Evolutionary conservation across 2,888 invertebrate species (phyloP).

Genomic region (Tortricodes alternella): DNA sequence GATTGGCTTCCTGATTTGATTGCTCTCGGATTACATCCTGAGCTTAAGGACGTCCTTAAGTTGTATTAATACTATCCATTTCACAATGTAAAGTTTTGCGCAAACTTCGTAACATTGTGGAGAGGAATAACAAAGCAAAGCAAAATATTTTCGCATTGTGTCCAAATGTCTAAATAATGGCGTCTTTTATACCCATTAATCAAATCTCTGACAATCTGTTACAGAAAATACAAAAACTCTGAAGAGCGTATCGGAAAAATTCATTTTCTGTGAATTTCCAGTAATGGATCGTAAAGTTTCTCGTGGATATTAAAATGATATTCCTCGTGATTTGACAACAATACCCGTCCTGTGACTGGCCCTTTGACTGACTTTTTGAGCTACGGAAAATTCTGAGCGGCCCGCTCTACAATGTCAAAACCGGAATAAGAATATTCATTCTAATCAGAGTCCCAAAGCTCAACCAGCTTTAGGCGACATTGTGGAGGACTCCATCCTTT

Average conservation of each 20-base stretch:
- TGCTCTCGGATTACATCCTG: conserved; percentile 13
- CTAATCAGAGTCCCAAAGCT: conserved; percentile 21
- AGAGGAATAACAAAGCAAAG: no score
- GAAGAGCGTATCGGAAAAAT: not conserved
- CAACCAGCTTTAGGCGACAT: conserved; percentile 18
- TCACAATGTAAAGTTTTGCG: not conserved
- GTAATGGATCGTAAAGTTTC: not conserved
- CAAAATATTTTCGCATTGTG: no score
- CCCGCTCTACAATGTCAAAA: conserved; percentile 9
- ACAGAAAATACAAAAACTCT: no score
- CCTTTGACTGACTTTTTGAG: conserved; percentile 22
- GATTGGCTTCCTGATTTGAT: conserved; percentile 28
- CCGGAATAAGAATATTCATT: conserved; percentile 29
- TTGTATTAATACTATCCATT: not conserved
- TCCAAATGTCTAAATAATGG: no score
- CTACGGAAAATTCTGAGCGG: conserved; percentile 1
- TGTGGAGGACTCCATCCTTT: conserved; percentile 16
- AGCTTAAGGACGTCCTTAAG: not conserved
- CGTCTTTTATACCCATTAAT: not conserved
- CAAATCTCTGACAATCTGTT: not conserved
- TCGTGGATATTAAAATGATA: not conserved
- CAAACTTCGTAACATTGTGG: not conserved
- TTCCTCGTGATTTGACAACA: conserved; percentile 16
- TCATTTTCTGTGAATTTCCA: no score
- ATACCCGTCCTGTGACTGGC: conserved; percentile 29